These are phyloP conservation scores for Cristatella mucedo DNA, from an alignment of 2,888 invertebrate genomes.

Conservation along the genomic window DNA sequence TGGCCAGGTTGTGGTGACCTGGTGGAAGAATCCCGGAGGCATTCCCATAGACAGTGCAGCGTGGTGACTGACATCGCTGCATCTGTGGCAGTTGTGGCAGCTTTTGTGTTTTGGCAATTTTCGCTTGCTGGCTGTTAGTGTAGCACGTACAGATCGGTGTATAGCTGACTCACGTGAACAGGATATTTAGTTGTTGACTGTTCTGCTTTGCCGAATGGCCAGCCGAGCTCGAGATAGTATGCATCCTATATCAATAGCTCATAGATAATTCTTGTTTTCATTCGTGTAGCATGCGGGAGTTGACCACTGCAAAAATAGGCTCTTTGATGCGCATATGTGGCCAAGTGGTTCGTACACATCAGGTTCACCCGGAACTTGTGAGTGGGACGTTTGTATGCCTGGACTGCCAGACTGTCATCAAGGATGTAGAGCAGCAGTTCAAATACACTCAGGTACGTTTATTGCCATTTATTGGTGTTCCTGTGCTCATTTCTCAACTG, in stretches of 20 bases:
- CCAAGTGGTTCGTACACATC: conserved; percentile 80
- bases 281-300: conserved; percentile 55
- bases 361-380: conserved; percentile 91
- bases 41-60: too few species aligned
- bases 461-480: background rate
- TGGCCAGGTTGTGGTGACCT: too few species aligned
- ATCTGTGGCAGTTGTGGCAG: too few species aligned
- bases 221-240: too few species aligned
- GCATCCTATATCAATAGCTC: too few species aligned
- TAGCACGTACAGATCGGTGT: background rate
- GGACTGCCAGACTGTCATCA: conserved; percentile 83
- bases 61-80: too few species aligned
- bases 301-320: conserved; percentile 82
- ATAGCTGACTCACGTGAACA: background rate
- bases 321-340: conserved; percentile 82
- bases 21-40: too few species aligned
- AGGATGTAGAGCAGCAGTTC: conserved; percentile 92
- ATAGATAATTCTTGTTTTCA: background rate
- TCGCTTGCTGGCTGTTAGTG: too few species aligned
- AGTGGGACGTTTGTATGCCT: conserved; percentile 71
- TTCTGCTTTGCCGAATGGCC: background rate
- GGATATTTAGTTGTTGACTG: background rate
- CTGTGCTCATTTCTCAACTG: too few species aligned
- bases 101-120: too few species aligned
- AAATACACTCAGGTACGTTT: conserved; percentile 55